These are phyloP conservation scores for Luscinia megarhynchos DNA, from an alignment of 2,797 vertebrate genomes.

Conservation along the genomic window DNA sequence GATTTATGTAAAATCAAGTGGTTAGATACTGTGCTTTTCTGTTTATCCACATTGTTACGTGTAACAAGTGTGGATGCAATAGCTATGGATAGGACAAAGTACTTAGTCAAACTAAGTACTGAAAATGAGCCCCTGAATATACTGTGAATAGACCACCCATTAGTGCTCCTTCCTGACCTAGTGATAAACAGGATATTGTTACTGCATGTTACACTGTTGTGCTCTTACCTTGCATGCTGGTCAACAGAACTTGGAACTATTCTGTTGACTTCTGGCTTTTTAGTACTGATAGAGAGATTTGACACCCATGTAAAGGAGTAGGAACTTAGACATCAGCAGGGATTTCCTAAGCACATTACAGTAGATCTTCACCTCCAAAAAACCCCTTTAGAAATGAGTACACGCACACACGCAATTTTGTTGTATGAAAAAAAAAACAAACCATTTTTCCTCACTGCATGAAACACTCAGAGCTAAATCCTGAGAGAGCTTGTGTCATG, in stretches of 20 bases:
- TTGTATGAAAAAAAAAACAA: background rate
- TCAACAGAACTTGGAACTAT: background rate
- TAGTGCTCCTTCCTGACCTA: background rate
- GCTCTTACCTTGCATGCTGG: background rate
- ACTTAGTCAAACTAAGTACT: background rate
- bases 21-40: background rate
- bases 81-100: background rate
- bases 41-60: no score
- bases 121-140: background rate
- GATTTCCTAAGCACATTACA: background rate
- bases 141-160: background rate
- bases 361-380: background rate
- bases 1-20: background rate
- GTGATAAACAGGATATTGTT: background rate
- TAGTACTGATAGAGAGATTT: background rate
- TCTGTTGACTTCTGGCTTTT: background rate
- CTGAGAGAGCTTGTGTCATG: background rate
- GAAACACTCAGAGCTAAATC: background rate
- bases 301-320: background rate
- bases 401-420: background rate
- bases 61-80: background rate
- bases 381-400: background rate
- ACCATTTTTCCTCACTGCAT: background rate
- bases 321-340: background rate
- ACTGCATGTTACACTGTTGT: background rate